phyloP scores from a whole-genome alignment of 2,888 invertebrate species.

The Melolontha melolontha region DNA sequence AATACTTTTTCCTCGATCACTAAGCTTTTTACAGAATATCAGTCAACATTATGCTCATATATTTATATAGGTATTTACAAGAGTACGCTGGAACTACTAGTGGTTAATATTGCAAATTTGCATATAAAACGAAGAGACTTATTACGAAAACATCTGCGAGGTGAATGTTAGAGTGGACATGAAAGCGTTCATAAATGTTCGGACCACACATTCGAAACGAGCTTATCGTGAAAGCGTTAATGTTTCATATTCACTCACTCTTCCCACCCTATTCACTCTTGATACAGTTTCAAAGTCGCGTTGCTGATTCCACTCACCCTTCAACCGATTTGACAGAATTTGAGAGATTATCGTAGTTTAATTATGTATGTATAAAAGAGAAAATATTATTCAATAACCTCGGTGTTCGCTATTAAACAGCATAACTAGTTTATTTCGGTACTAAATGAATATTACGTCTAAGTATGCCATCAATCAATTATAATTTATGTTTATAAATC shows the following conservation, averaged over 20 bases:
- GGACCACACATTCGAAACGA: no score
- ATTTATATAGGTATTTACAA: no score
- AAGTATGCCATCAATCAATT: no score
- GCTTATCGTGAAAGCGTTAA: no score
- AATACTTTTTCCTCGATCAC: no score
- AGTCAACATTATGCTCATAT: no score
- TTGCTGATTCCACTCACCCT: background rate
- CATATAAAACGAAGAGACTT: slow-evolving; percentile 21
- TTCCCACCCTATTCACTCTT: background rate
- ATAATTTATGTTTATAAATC: no score
- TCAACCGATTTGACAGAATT: background rate
- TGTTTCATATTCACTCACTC: background rate
- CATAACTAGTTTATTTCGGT: background rate
- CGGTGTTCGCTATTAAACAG: background rate
- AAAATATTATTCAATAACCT: background rate
- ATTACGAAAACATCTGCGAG: slow-evolving; percentile 3
- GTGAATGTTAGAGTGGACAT: slow-evolving; percentile 9
- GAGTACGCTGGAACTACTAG: no score
- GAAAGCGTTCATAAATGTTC: no score
- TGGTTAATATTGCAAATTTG: slow-evolving; percentile 6
- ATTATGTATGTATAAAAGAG: background rate
- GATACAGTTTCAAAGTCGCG: background rate
- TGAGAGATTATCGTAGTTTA: background rate
- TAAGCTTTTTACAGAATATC: no score
- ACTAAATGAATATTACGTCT: no score